Conservation (phyloP, 2,797 vertebrate genomes). For the Mormyrus hasselquistii region DNA sequence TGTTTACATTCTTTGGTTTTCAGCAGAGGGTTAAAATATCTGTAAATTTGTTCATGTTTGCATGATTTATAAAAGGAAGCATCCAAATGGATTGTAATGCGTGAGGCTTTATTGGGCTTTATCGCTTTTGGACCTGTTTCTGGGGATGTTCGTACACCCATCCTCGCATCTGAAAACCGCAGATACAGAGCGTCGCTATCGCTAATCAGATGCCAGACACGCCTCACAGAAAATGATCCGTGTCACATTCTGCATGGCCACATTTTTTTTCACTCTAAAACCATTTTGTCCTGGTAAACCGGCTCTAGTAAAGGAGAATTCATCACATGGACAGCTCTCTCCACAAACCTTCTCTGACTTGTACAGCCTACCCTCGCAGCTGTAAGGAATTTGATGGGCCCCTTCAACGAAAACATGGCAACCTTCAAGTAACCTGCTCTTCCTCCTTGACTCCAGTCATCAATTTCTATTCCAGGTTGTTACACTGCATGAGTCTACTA, state of each 20-base stretch:
- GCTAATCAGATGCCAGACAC: not conserved
- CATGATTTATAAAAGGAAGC: not conserved
- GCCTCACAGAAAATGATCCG: not conserved
- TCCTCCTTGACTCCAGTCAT: not conserved
- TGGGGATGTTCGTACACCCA: conserved; percentile 1
- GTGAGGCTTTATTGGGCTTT: conserved; percentile 14
- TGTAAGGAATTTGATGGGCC: not conserved
- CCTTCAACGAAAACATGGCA: not conserved
- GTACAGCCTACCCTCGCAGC: not conserved
- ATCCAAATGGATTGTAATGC: not conserved
- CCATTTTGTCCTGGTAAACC: not conserved
- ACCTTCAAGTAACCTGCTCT: not conserved
- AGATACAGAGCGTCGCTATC: not conserved
- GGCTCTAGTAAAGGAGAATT: not conserved
- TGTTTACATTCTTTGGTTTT: conserved; percentile 7
- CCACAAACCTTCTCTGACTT: not conserved
- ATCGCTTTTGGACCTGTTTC: conserved; percentile 24
- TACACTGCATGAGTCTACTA: not conserved
- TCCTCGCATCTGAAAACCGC: conserved; percentile 7
- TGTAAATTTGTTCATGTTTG: conserved; percentile 15
- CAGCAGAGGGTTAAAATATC: not conserved
- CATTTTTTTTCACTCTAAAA: not conserved
- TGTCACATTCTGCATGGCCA: not conserved
- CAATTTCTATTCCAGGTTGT: not conserved
- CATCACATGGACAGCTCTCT: not conserved